Conservation (phyloP, 2,113 vertebrate genomes). For the Puntigrus tetrazona region DNA sequence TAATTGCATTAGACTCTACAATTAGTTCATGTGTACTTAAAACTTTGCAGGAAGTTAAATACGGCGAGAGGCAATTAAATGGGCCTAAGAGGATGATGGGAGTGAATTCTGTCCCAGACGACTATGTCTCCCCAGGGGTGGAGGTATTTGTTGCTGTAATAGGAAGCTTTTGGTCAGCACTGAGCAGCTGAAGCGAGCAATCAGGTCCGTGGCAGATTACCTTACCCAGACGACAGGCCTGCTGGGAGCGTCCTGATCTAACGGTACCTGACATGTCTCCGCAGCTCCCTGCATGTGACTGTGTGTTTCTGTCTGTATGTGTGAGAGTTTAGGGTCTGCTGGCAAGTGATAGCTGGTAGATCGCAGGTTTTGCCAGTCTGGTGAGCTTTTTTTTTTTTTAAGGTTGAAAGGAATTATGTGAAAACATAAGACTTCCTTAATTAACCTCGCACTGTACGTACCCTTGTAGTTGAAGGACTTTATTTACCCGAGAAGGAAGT, state of each 20-base stretch:
- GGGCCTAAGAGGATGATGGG: constrained; percentile 19
- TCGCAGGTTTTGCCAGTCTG: constrained; percentile 44
- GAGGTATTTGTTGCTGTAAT: constrained; percentile 51
- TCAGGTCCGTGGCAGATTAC: constrained; percentile 56
- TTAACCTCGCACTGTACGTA: too few species aligned
- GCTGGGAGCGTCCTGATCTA: constrained; percentile 54
- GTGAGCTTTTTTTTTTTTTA: neutral
- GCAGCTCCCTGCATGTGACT: constrained; percentile 45
- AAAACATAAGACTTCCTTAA: neutral
- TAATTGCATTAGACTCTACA: neutral
- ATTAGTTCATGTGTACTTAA: constrained; percentile 26
- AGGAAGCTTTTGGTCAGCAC: constrained; percentile 58
- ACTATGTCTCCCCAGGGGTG: constrained; percentile 26
- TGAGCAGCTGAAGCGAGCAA: constrained; percentile 59
- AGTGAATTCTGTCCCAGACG: constrained; percentile 29
- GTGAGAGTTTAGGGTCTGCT: constrained; percentile 29
- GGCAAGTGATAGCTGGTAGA: constrained; percentile 36
- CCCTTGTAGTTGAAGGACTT: neutral
- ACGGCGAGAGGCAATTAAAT: constrained; percentile 76
- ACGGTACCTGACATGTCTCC: constrained; percentile 54
- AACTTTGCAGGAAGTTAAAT: constrained; percentile 12
- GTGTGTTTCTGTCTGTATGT: constrained; percentile 41
- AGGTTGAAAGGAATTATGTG: neutral
- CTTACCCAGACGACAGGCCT: constrained; percentile 49
- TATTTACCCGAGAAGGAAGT: neutral